These are phyloP conservation scores for Anodontia alba DNA, from an alignment of 2,888 invertebrate genomes.

Conservation along the genomic window DNA sequence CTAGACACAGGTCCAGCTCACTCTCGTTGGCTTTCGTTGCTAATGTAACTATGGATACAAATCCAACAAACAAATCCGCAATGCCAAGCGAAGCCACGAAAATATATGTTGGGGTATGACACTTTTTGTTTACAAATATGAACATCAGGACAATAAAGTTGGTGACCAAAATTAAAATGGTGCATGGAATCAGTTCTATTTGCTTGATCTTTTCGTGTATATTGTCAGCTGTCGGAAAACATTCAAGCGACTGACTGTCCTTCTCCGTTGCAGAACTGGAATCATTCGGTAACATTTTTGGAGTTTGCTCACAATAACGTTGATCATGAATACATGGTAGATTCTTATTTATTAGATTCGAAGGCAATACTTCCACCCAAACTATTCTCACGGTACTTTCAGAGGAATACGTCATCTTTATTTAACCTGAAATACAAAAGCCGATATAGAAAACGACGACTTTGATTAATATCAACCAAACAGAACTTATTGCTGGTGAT, in stretches of 20 bases:
- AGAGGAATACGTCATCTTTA: not conserved
- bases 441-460: too few species aligned
- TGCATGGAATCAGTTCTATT: slow-evolving; percentile 64
- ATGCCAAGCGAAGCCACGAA: slow-evolving; percentile 69
- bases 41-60: slow-evolving; percentile 68
- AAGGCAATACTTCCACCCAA: not conserved
- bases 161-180: slow-evolving; percentile 63
- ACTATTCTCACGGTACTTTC: not conserved
- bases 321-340: not conserved
- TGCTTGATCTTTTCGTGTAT: slow-evolving; percentile 68
- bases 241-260: not conserved
- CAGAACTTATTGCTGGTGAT: too few species aligned
- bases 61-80: slow-evolving; percentile 72
- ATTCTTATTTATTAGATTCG: not conserved
- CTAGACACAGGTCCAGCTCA: slow-evolving; percentile 62
- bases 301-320: not conserved
- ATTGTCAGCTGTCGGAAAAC: slow-evolving; percentile 53
- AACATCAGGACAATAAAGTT: slow-evolving; percentile 64
- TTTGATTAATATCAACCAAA: too few species aligned
- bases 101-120: slow-evolving; percentile 67
- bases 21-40: slow-evolving; percentile 61
- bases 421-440: not conserved
- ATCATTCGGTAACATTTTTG: not conserved
- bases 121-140: slow-evolving; percentile 57
- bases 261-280: not conserved